Evolutionary conservation across 2,113 vertebrate genomes (phyloP).

Genomic region (Bubo blakistoni): DNA sequence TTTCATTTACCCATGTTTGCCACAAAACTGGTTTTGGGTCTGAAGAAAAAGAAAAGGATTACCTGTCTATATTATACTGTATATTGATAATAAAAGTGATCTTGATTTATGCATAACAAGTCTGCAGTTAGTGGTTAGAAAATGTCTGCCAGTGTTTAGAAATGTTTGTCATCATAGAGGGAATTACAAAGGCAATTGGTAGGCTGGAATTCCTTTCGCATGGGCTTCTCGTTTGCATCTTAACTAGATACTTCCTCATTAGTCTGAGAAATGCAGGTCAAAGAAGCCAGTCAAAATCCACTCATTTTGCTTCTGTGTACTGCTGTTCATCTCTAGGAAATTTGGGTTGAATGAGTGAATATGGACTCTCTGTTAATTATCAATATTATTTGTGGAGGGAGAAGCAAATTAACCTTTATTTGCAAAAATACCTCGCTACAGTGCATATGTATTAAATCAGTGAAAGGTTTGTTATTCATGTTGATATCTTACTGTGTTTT

Average conservation of each 20-base stretch:
- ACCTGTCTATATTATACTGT: not conserved
- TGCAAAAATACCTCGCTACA: not conserved
- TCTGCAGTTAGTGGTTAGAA: not conserved
- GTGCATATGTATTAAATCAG: not conserved
- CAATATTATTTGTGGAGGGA: not conserved
- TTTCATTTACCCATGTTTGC: not conserved
- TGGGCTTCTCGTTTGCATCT: not conserved
- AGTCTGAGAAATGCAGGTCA: not conserved
- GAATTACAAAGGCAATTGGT: not conserved
- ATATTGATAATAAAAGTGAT: not conserved
- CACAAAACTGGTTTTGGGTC: not conserved
- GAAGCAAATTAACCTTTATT: constrained; percentile 12
- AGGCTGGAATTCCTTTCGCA: not conserved
- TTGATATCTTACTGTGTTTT: not conserved
- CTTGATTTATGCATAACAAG: not conserved
- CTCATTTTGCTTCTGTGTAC: not conserved
- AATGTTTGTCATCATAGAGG: not conserved
- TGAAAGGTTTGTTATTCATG: not conserved
- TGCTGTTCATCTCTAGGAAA: not conserved
- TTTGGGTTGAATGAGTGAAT: not conserved
- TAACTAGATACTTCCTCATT: not conserved
- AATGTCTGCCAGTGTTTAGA: not conserved
- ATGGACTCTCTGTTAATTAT: not conserved
- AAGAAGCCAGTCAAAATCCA: not conserved
- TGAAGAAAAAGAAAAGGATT: not conserved